phyloP scores from a whole-genome alignment of 2,113 vertebrate genomes.

The Pygoscelis antarcticus region DNA sequence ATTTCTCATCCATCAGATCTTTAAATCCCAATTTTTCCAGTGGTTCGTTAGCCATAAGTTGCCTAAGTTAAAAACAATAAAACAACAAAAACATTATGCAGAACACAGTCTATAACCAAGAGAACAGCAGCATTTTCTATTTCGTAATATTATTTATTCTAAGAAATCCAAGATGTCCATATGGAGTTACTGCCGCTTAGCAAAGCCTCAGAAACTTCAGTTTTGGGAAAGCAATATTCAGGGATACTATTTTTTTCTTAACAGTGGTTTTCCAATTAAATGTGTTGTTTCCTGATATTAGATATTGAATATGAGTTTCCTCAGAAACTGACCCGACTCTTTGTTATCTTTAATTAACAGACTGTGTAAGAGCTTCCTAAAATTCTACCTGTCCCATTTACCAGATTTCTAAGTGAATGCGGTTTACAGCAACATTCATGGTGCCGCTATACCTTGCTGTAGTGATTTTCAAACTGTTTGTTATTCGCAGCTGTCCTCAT shows the following conservation, averaged over 20 bases:
- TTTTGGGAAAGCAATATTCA: neutral
- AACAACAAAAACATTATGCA: neutral
- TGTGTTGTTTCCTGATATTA: neutral
- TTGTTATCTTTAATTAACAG: neutral
- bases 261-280: neutral
- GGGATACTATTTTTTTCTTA: neutral
- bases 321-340: neutral
- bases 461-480: neutral
- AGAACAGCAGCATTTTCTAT: neutral
- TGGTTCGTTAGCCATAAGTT: slow-evolving; percentile 91
- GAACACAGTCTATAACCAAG: neutral
- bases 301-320: neutral
- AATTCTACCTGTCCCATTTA: neutral
- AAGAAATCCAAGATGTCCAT: neutral
- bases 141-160: neutral
- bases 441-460: neutral
- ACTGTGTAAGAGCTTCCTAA: neutral
- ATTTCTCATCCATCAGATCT: slow-evolving; percentile 77
- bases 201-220: neutral
- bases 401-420: neutral
- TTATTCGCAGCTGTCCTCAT: neutral
- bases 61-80: slow-evolving; percentile 71
- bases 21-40: slow-evolving; percentile 90
- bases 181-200: accelerated
- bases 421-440: neutral